Evolutionary conservation across 2,888 invertebrate species (phyloP).

Genomic region (Troglohyphantes excavatus): DNA sequence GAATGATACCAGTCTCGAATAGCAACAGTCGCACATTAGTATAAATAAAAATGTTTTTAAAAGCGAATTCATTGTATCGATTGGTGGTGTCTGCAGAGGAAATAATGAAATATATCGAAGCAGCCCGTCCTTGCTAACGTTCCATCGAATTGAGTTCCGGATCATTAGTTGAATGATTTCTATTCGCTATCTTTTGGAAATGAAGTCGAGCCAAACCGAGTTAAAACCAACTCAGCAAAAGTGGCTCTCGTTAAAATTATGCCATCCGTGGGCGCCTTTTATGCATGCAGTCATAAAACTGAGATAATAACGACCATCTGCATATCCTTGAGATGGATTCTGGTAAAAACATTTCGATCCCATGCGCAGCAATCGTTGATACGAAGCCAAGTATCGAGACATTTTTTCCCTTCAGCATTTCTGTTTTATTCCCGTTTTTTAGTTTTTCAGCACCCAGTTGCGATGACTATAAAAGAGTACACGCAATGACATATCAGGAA

Average conservation of each 20-base stretch:
- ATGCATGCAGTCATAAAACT: constrained; percentile 75
- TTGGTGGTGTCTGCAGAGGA: constrained; percentile 21
- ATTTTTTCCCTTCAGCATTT: constrained; percentile 57
- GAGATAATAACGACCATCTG: constrained; percentile 77
- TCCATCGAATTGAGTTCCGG: constrained; percentile 64
- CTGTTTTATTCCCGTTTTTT: constrained; percentile 74
- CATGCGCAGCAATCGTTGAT: constrained; percentile 69
- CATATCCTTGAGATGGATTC: constrained; percentile 72
- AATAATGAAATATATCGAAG: constrained; percentile 52
- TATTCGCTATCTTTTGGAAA: constrained; percentile 54
- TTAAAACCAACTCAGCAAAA: constrained; percentile 63
- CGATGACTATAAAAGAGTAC: constrained; percentile 77
- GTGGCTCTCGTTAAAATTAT: constrained; percentile 76
- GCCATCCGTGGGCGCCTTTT: constrained; percentile 72
- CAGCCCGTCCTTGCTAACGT: constrained; percentile 30
- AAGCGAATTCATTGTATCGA: constrained; percentile 22
- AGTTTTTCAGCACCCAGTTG: constrained; percentile 78
- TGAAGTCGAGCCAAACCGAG: constrained; percentile 63
- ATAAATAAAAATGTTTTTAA: background rate
- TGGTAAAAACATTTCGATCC: constrained; percentile 76
- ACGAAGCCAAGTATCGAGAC: constrained; percentile 72
- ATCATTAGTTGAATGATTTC: constrained; percentile 69
- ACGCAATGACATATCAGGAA: constrained; percentile 78
- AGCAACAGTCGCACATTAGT: too few relatives aligned
- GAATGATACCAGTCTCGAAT: background rate